Percentiles rank a stretch among this genome's conserved stretches.
Conservation (phyloP, 1,140 invertebrate genomes). For the Condylostylus longicornis region DNA sequence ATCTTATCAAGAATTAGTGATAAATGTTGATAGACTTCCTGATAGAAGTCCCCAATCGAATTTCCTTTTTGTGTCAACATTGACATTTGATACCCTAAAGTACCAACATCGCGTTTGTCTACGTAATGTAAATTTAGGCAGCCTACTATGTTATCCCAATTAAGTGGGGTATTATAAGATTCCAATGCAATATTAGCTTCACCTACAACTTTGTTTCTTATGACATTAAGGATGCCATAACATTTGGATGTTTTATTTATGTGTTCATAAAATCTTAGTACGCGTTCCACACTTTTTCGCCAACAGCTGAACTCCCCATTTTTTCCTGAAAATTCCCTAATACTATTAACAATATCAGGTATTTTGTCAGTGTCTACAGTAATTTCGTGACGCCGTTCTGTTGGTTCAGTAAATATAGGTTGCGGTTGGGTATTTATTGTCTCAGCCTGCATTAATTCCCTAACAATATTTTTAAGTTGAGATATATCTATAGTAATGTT, state of each 20-base stretch:
- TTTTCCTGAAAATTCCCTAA: constrained; percentile 2
- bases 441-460: no score
- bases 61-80: no score
- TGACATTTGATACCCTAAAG: constrained; percentile 3
- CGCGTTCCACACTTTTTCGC: constrained; percentile 3
- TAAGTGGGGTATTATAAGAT: background rate
- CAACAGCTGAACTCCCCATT: constrained; percentile 3
- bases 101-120: constrained; percentile 3
- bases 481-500: no score
- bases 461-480: no score
- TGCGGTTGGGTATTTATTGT: no score
- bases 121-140: constrained; percentile 1
- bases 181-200: constrained; percentile 1
- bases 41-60: no score
- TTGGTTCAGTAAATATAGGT: no score
- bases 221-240: constrained; percentile 2
- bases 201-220: constrained; percentile 1
- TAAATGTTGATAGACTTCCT: no score
- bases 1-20: background rate
- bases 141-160: background rate
- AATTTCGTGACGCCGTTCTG: no score
- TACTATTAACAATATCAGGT: constrained; percentile 2
- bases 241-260: background rate
- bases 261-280: constrained; percentile 1
- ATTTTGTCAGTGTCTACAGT: constrained; percentile 3